Evolutionary conservation across 1,140 invertebrate species (phyloP), one percentile per base, ranked within the genome.

Genomic region (Patella vulgata): DNA sequence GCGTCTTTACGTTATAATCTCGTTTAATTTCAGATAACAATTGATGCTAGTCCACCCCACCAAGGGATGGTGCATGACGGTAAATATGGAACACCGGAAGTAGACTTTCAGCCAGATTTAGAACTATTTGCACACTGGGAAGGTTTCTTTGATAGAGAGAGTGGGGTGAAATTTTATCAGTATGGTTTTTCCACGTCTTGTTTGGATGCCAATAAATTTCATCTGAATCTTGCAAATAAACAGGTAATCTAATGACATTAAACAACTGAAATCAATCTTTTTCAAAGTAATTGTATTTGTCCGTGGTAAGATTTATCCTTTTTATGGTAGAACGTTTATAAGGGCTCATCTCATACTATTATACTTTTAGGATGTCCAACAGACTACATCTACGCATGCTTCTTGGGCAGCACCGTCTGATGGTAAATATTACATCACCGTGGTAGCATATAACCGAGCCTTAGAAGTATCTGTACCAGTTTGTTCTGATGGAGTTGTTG

Each of bases 91-190:
- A 54, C 33, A 8, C 40, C 53, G 17, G 71, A 75, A 39, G 28
- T 66, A 11, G 73, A 75, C 52, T 75, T 60, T 43, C 64, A 70
- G 55, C 39, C 44, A 19, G 53, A 25, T 33, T 36, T 27, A 19
- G 53, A 40, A 2, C 27, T 75, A 6, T 36, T 44, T 31, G 73
- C 59, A 8, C 39, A 70, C 51, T 75, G 73, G 73, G 59, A 61
- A 5, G 63, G 64, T 4, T 75, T 73, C 50, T 69, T 73, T 73
- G 73, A 75, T 50, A 61, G 53, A 42, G 73, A 75, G 48, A 73
- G 70, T 60, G 71, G 68, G n/a, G 59, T 75, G 11, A 44, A 53
- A 39, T 68, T 69, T 44, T 74, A 74, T 44, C 62, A 65, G 59
- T 71, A 69, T 43, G 59, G 42, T 23, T 61, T 69, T 43, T 25